Evolutionary conservation across 2,113 vertebrate species (phyloP), one percentile per base, ranked within the genome.

Genomic region (Dromaius novaehollandiae): DNA sequence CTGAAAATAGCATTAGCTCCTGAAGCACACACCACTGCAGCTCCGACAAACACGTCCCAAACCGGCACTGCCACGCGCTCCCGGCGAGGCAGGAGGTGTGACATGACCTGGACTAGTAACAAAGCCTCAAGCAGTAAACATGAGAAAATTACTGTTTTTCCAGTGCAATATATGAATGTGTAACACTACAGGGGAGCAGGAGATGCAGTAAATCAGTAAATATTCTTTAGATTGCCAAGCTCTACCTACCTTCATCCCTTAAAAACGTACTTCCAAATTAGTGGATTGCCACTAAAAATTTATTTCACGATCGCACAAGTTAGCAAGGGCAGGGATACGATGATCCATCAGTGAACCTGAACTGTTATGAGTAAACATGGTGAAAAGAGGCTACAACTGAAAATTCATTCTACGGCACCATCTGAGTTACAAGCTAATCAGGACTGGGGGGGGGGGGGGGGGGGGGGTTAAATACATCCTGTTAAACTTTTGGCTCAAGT

Each of bases 21-120:
- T 0, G 0, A 71, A 63, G 8, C 15, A 34, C 0, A 0, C 0
- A 1, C 14, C 82, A 38, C 6, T 10, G 1, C 26, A 38, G 38
- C 38, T 38, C 38, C 38, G 38, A 38, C 38, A 38, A 38, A 38
- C 38, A 38, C 38, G 56, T 3, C 0, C 0, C 44, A 64, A 50
- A 21, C 21, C 88, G 77, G 34, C 7, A 16, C 22, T 22, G 4
- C 18, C 42, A 71, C 7, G 5, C n/a, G 6, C 7, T 34, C 66
- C 14, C 36, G 46, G 18, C 30, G 11, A 65, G 34, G 14, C 65
- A 44, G 1, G 8, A 71, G 34, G 32, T 4, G 6, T 30, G 38
- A 78, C 10, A 13, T 0, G 0, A 15, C 82, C 61, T 64, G 68
- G 28, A 6, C 36, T 30, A 22, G 20, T 26, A 68, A 63, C 48